A percentile compares a stretch with the other conserved stretches of the same genome.
These are phyloP conservation scores for Protonibea diacanthus DNA, from an alignment of 2,797 vertebrate genomes.

Conservation along the genomic window DNA sequence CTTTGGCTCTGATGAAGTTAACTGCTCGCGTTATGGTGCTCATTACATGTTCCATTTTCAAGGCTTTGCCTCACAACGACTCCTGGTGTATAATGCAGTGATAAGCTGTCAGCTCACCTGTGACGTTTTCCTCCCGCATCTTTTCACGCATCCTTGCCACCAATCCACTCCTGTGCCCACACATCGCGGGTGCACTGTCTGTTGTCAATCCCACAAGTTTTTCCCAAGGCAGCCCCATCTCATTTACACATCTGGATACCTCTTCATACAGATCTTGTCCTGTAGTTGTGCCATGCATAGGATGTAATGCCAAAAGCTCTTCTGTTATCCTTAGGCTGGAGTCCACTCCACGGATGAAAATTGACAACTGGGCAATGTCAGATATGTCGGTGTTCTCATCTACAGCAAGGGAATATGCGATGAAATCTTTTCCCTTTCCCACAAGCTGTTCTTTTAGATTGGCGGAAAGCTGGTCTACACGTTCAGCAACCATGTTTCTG, in stretches of 20 bases:
- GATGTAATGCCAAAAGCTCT: background rate
- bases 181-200: slow-evolving; percentile 30
- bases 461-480: too few relatives aligned
- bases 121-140: slow-evolving; percentile 6
- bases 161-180: slow-evolving; percentile 24
- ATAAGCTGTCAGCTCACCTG: slow-evolving; percentile 34
- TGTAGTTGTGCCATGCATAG: background rate
- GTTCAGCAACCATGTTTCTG: too few relatives aligned
- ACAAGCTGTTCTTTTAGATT: too few relatives aligned
- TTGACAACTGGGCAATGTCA: too few relatives aligned
- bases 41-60: slow-evolving; percentile 38
- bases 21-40: slow-evolving; percentile 7
- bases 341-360: too few relatives aligned
- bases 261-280: slow-evolving; percentile 25
- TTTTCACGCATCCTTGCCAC: slow-evolving; percentile 9
- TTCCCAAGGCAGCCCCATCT: slow-evolving; percentile 5
- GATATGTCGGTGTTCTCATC: too few relatives aligned
- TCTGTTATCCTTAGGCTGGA: background rate
- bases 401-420: too few relatives aligned
- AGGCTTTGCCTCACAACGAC: slow-evolving; percentile 23
- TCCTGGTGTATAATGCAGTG: slow-evolving; percentile 41
- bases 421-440: too few relatives aligned
- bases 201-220: slow-evolving; percentile 24
- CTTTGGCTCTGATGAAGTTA: too few relatives aligned
- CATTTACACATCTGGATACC: slow-evolving; percentile 8